Percentiles rank a stretch among this genome's conserved stretches.
Conservation (phyloP, 2,797 vertebrate genomes). For the Chaenodraco wilsoni region DNA sequence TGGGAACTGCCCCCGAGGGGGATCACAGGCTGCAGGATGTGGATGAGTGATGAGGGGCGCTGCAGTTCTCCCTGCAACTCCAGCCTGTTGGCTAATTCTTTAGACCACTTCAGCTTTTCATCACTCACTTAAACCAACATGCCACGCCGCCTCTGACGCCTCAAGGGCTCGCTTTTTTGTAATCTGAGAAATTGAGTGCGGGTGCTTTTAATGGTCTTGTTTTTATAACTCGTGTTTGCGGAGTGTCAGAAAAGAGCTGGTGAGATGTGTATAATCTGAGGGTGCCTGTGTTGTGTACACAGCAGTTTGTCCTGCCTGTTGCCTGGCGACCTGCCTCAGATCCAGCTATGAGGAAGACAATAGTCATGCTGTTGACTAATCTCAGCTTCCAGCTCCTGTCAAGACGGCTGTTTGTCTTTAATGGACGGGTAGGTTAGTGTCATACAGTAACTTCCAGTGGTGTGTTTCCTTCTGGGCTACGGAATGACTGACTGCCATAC, state of each 20-base stretch:
- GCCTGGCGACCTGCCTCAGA: slow-evolving; percentile 43
- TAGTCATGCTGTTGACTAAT: slow-evolving; percentile 36
- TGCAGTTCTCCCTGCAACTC: slow-evolving; percentile 69
- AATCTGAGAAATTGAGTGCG: slow-evolving; percentile 52
- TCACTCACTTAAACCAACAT: slow-evolving; percentile 70
- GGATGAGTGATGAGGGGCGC: slow-evolving; percentile 61
- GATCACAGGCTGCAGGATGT: slow-evolving; percentile 79
- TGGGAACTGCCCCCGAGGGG: slow-evolving; percentile 84
- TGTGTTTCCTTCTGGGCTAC: not conserved
- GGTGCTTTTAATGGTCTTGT: slow-evolving; percentile 62
- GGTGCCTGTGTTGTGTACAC: slow-evolving; percentile 43
- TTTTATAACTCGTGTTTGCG: slow-evolving; percentile 63
- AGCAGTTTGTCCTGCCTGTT: slow-evolving; percentile 39
- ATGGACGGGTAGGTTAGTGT: slow-evolving; percentile 22
- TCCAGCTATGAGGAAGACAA: slow-evolving; percentile 32
- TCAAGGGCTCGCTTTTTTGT: slow-evolving; percentile 63
- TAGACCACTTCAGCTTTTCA: slow-evolving; percentile 82
- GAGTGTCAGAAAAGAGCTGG: slow-evolving; percentile 52
- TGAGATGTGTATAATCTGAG: slow-evolving; percentile 61
- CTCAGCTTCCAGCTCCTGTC: slow-evolving; percentile 19
- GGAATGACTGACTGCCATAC: not conserved
- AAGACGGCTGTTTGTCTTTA: slow-evolving; percentile 19
- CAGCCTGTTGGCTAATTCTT: slow-evolving; percentile 84
- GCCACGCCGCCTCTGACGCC: slow-evolving; percentile 54
- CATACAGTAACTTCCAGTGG: not conserved